These are phyloP conservation scores for Ramazzottius varieornatus DNA, from an alignment of 2,888 invertebrate species.

Conservation along the genomic window DNA sequence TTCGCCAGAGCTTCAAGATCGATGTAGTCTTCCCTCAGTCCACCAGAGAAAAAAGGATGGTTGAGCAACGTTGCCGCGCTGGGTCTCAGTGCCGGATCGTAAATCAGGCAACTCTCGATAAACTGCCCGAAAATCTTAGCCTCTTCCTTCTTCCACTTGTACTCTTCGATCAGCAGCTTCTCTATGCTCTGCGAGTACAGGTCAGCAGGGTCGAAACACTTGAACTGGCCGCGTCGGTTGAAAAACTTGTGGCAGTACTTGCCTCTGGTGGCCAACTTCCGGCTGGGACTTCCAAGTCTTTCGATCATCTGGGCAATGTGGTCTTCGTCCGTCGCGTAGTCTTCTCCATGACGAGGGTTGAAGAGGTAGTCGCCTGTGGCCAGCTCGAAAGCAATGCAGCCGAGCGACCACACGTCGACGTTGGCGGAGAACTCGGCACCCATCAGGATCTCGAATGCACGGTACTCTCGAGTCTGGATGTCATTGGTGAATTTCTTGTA, in stretches of 20 bases:
- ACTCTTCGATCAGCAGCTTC: not conserved
- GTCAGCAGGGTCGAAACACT: not conserved
- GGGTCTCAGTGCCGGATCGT: not conserved
- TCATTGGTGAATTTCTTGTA: conserved; percentile 25
- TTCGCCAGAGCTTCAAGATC: not conserved
- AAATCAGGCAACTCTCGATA: not conserved
- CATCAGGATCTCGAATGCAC: conserved; percentile 23
- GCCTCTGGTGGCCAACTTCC: not conserved
- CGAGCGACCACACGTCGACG: conserved; percentile 25
- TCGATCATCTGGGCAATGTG: conserved; percentile 25
- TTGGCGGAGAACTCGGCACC: conserved; percentile 22
- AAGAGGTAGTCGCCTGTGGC: conserved; percentile 25
- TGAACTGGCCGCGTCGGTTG: not conserved
- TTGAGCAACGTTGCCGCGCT: not conserved
- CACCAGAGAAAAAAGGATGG: not conserved
- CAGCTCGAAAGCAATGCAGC: conserved; percentile 26
- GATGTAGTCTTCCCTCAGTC: not conserved
- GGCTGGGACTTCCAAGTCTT: conserved; percentile 16
- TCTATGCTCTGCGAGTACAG: not conserved
- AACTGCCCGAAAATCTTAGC: not conserved
- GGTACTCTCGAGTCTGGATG: conserved; percentile 25
- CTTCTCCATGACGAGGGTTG: conserved; percentile 24
- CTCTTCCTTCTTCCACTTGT: not conserved
- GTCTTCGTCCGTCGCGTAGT: conserved; percentile 24
- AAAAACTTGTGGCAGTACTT: conserved; percentile 3